Conservation (phyloP, 2,113 vertebrate species). For the Varanus komodoensis region DNA sequence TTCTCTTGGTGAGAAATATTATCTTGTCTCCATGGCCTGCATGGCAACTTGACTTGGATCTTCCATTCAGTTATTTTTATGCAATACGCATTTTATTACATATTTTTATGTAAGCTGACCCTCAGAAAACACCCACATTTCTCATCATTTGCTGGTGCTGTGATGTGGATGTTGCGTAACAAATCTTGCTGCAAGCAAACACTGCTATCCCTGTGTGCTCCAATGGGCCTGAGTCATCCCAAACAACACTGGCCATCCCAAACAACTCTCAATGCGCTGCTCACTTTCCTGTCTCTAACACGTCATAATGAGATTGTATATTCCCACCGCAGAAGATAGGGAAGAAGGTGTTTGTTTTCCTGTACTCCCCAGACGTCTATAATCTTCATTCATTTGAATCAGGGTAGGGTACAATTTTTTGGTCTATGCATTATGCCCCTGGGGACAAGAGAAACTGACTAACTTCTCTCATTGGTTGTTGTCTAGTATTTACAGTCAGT, state of each 20-base stretch:
- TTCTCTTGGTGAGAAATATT: conserved; percentile 6
- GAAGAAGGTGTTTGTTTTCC: neutral
- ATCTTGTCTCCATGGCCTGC: neutral
- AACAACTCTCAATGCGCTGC: neutral
- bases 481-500: neutral
- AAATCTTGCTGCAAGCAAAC: conserved; percentile 5
- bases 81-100: no score
- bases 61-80: conserved; percentile 2
- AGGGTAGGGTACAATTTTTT: conserved; percentile 21
- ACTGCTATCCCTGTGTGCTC: neutral
- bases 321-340: neutral
- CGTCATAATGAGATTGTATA: neutral
- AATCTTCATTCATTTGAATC: conserved; percentile 31
- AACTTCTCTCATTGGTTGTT: conserved; percentile 1
- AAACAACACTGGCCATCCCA: neutral
- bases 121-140: conserved; percentile 22
- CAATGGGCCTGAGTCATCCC: neutral
- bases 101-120: conserved; percentile 10
- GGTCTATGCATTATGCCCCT: neutral
- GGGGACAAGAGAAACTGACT: neutral
- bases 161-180: neutral
- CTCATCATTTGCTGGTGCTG: neutral
- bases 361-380: conserved; percentile 15
- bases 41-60: neutral
- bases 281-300: neutral